phyloP scores from a whole-genome alignment of 1,140 invertebrate genomes.

The Grapholita molesta region DNA sequence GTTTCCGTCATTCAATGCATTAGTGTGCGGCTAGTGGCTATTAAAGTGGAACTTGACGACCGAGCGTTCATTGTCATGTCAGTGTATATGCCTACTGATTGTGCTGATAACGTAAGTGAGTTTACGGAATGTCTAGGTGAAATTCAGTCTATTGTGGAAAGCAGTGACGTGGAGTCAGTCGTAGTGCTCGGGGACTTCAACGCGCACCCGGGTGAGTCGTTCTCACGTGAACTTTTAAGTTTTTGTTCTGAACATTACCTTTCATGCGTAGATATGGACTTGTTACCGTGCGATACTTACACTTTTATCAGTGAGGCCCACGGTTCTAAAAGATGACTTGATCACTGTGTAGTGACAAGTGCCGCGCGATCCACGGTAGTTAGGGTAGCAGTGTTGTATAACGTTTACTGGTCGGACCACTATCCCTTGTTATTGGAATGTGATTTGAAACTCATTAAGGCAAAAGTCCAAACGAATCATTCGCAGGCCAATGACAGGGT shows the following conservation, averaged over 20 bases:
- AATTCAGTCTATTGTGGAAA: background rate
- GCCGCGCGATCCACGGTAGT: too few relatives aligned
- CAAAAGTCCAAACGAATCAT: too few relatives aligned
- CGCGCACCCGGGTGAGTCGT: background rate
- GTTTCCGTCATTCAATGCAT: background rate
- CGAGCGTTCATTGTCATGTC: background rate
- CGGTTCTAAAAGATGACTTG: background rate
- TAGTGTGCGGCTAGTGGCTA: background rate
- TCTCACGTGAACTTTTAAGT: background rate
- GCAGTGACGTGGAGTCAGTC: background rate
- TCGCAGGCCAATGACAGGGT: too few relatives aligned
- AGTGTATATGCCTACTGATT: slow-evolving; percentile 8
- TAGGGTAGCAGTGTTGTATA: too few relatives aligned
- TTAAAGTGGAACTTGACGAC: background rate
- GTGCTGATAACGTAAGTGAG: background rate
- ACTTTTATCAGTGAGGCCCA: background rate
- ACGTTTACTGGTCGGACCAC: too few relatives aligned
- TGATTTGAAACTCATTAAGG: too few relatives aligned
- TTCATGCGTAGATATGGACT: background rate
- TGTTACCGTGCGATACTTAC: background rate
- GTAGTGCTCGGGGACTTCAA: background rate
- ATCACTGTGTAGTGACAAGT: too few relatives aligned
- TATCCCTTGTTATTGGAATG: too few relatives aligned
- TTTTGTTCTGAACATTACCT: background rate
- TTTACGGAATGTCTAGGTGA: background rate